A percentile compares a stretch with the other conserved stretches of the same genome.
phyloP scores from a whole-genome alignment of 2,113 vertebrate genomes.

The Athene noctua region DNA sequence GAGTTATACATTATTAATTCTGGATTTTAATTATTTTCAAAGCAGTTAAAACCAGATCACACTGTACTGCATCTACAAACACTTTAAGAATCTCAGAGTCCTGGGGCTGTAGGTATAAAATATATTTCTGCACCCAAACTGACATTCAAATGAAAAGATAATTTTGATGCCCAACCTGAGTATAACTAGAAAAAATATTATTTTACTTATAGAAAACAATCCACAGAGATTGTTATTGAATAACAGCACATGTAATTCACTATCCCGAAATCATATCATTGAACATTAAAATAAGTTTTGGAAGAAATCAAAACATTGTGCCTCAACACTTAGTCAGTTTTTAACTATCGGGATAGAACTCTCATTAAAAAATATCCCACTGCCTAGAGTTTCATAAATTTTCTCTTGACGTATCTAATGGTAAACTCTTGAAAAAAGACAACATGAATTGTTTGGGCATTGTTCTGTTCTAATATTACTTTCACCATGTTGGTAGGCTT shows the following conservation, averaged over 20 bases:
- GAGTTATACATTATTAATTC: not conserved
- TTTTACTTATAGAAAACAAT: not conserved
- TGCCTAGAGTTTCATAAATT: not conserved
- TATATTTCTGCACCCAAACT: not conserved
- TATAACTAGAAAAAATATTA: not conserved
- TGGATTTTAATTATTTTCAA: not conserved
- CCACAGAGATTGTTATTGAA: not conserved
- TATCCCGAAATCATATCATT: not conserved
- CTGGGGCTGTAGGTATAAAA: not conserved
- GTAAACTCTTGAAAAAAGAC: not conserved
- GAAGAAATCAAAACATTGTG: not conserved
- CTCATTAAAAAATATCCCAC: not conserved
- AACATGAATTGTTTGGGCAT: not conserved
- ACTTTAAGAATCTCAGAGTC: not conserved
- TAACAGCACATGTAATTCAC: not conserved
- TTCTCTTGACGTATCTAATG: not conserved
- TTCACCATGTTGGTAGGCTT: not conserved
- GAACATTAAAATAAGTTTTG: not conserved
- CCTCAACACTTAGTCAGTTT: not conserved
- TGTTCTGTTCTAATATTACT: not conserved
- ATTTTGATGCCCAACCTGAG: not conserved
- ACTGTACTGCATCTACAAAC: not conserved
- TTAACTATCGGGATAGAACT: not conserved
- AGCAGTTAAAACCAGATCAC: not conserved
- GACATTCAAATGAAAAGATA: not conserved